phyloP scores from a whole-genome alignment of 2,797 vertebrate genomes.

The Oreortyx pictus region DNA sequence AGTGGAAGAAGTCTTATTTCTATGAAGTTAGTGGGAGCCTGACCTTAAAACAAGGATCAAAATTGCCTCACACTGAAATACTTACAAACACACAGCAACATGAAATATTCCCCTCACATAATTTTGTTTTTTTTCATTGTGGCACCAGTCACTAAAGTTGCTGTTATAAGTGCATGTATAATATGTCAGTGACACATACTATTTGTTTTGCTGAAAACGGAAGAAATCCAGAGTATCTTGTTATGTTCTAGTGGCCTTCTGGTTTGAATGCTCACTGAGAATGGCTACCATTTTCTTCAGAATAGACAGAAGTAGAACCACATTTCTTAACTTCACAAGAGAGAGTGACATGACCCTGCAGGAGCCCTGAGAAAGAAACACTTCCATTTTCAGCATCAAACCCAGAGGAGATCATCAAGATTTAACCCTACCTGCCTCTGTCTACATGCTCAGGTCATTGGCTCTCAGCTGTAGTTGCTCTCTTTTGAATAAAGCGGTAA shows the following conservation, averaged over 20 bases:
- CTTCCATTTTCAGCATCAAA: background rate
- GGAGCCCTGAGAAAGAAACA: background rate
- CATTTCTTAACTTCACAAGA: background rate
- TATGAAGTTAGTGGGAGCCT: background rate
- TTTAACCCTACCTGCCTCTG: background rate
- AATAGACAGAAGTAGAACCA: background rate
- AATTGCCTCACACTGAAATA: constrained; percentile 6
- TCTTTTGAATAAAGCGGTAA: constrained; percentile 84
- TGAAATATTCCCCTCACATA: background rate
- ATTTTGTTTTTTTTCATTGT: background rate
- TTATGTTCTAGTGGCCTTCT: background rate
- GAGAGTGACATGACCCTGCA: background rate
- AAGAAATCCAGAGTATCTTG: background rate
- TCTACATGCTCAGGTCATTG: background rate
- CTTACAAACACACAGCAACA: background rate
- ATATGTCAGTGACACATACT: background rate
- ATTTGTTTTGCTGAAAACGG: constrained; percentile 3
- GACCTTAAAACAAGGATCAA: background rate
- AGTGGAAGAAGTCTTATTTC: background rate
- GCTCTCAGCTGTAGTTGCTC: constrained; percentile 25
- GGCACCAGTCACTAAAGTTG: constrained; percentile 20
- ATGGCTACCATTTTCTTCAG: background rate
- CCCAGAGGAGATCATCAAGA: constrained; percentile 11
- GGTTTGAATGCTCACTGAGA: background rate
- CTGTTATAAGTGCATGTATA: background rate